Percentiles rank a stretch among this genome's conserved stretches.
Evolutionary conservation across 1,140 invertebrate genomes (phyloP).

Genomic region (Panulirus ornatus): DNA sequence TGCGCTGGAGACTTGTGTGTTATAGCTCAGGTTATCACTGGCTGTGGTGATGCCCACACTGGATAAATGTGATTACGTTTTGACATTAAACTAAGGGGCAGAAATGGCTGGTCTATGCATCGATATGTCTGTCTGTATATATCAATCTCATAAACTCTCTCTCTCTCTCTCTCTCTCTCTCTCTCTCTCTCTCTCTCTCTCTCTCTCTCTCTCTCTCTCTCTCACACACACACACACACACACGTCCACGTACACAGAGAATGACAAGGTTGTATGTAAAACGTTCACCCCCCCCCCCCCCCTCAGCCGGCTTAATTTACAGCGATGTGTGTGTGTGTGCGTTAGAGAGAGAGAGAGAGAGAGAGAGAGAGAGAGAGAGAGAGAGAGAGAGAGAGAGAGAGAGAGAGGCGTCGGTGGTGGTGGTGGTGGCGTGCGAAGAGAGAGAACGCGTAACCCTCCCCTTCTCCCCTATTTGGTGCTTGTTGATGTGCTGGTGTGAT

Average conservation of each 20-base stretch:
- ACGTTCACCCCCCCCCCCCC: too few relatives aligned
- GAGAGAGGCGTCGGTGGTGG: background rate
- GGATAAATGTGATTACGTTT: too few relatives aligned
- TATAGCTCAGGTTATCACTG: too few relatives aligned
- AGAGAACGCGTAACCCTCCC: background rate
- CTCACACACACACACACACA: background rate
- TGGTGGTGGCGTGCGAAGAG: too few relatives aligned
- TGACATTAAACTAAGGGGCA: too few relatives aligned
- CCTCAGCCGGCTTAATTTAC: too few relatives aligned
- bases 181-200: slow-evolving; percentile 7
- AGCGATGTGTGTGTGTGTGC: background rate
- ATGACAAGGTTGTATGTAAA: background rate
- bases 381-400: slow-evolving; percentile 29
- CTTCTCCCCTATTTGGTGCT: background rate
- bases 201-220: background rate
- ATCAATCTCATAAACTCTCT: background rate
- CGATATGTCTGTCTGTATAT: too few relatives aligned
- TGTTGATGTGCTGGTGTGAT: too few relatives aligned
- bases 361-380: slow-evolving; percentile 2
- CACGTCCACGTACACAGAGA: background rate
- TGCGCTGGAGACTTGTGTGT: too few relatives aligned
- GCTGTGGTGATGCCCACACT: too few relatives aligned
- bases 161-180: slow-evolving; percentile 15
- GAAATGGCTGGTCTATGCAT: too few relatives aligned
- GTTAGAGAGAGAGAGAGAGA: background rate